phyloP scores from a whole-genome alignment of 1,140 invertebrate genomes.

The Dendrolimus punctatus region DNA sequence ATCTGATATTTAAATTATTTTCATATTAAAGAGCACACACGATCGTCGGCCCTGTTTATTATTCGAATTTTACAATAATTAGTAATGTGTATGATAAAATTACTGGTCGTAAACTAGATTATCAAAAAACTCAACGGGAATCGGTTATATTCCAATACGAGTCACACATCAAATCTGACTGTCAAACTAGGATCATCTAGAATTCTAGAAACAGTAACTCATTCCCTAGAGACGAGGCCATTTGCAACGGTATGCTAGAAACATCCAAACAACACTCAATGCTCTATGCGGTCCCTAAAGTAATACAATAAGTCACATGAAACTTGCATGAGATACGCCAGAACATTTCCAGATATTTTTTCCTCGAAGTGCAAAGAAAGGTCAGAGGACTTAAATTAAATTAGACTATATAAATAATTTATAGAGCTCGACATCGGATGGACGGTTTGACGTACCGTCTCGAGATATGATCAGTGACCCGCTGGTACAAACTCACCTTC shows the following conservation, averaged over 20 bases:
- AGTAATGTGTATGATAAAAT: too few species aligned
- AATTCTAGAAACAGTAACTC: slow-evolving; percentile 28
- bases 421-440: slow-evolving; percentile 53
- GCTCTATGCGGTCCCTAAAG: slow-evolving; percentile 37
- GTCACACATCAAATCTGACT: slow-evolving; percentile 12
- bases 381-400: slow-evolving; percentile 65
- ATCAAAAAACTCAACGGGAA: too few species aligned
- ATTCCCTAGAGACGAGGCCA: slow-evolving; percentile 17
- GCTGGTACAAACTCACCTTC: slow-evolving; percentile 44
- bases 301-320: slow-evolving; percentile 40
- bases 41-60: too few species aligned
- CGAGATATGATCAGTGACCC: slow-evolving; percentile 65
- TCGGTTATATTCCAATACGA: background rate
- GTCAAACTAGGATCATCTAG: slow-evolving; percentile 31
- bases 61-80: too few species aligned
- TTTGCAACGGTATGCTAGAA: slow-evolving; percentile 44
- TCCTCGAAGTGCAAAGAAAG: slow-evolving; percentile 56
- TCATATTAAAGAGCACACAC: too few species aligned
- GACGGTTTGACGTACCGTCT: slow-evolving; percentile 54
- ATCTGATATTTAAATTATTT: too few species aligned
- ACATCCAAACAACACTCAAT: slow-evolving; percentile 21
- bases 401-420: slow-evolving; percentile 67
- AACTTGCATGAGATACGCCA: background rate
- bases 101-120: too few species aligned
- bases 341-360: slow-evolving; percentile 36